A percentile compares a stretch with the other conserved stretches of the same genome.
Conservation (phyloP, 2,113 vertebrate species). For the Eptesicus fuscus region DNA sequence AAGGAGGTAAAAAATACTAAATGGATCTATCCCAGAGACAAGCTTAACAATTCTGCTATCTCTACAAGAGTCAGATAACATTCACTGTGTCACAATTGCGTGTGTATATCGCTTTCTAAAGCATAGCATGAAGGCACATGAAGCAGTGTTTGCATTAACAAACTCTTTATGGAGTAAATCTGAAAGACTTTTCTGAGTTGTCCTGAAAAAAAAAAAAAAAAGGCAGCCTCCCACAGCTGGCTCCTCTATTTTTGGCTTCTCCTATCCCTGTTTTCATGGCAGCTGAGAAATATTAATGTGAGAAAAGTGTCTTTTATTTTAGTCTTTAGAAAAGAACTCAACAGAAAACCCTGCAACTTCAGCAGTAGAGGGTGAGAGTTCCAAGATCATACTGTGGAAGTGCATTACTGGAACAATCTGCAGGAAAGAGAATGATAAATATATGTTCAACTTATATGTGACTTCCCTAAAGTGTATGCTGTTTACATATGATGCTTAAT, state of each 20-base stretch:
- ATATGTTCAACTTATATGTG: conserved; percentile 31
- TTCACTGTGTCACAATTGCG: not conserved
- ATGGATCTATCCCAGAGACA: not conserved
- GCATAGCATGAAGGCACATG: not conserved
- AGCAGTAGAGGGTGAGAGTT: conserved; percentile 41
- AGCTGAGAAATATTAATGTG: conserved; percentile 75
- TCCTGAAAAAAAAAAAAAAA: conserved; percentile 49
- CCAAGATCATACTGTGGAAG: conserved; percentile 36
- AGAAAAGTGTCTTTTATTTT: conserved; percentile 70
- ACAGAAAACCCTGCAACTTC: conserved; percentile 56
- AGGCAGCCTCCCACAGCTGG: conserved; percentile 59
- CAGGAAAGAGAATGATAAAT: conserved; percentile 63
- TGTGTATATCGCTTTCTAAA: not conserved
- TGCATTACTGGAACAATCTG: conserved; percentile 34
- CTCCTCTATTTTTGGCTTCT: conserved; percentile 64
- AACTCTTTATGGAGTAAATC: conserved; percentile 60
- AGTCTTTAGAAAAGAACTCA: conserved; percentile 59
- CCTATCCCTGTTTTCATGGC: conserved; percentile 70
- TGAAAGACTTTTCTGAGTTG: conserved; percentile 69
- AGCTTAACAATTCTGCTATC: not conserved
- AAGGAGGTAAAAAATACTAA: conserved; percentile 9
- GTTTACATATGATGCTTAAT: conserved; percentile 70
- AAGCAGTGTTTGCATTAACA: conserved; percentile 57
- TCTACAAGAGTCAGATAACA: not conserved
- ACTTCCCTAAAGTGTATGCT: conserved; percentile 51